These are phyloP conservation scores for Chondrosia reniformis DNA, from an alignment of 37 sponge, comb jelly and placozoan species.

Conservation along the genomic window DNA sequence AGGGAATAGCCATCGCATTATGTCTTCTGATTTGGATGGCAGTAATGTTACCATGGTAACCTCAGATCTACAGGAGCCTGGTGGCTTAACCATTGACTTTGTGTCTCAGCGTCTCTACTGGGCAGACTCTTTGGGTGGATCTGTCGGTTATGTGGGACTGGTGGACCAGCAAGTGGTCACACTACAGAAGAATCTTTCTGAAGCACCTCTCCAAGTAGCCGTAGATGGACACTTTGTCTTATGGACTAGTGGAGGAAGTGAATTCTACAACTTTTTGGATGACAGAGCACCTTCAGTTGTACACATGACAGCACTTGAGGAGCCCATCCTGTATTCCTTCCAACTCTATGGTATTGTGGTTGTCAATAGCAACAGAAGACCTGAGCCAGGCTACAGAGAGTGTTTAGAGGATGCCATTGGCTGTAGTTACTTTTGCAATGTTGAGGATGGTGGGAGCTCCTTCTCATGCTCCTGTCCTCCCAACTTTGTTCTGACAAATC, in stretches of 20 bases:
- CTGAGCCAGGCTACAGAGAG: not conserved
- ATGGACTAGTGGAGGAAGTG: slow-evolving; percentile 19
- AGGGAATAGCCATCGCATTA: slow-evolving; percentile 8
- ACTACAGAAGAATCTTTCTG: not conserved
- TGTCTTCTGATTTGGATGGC: not conserved
- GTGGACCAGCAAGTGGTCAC: not conserved
- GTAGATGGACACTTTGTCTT: slow-evolving; percentile 18
- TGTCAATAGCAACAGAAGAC: slow-evolving; percentile 36
- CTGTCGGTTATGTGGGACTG: slow-evolving; percentile 6
- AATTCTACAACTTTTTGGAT: not conserved
- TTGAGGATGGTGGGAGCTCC: not conserved
- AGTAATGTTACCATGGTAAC: not conserved
- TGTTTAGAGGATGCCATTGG: not conserved
- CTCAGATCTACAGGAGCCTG: not conserved
- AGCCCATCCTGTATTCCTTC: not conserved
- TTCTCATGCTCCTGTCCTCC: slow-evolving; percentile 2
- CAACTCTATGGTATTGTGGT: slow-evolving; percentile 20
- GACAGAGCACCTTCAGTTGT: not conserved
- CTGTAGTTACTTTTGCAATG: slow-evolving; percentile 12
- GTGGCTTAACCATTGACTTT: slow-evolving; percentile 41
- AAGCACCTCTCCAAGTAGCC: slow-evolving; percentile 26
- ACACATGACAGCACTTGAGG: not conserved
- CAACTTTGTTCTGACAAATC: not conserved
- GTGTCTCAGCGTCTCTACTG: slow-evolving; percentile 26
- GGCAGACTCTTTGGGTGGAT: slow-evolving; percentile 17